Conservation (phyloP, 2,888 invertebrate species). For the Microdon myrmicae region DNA sequence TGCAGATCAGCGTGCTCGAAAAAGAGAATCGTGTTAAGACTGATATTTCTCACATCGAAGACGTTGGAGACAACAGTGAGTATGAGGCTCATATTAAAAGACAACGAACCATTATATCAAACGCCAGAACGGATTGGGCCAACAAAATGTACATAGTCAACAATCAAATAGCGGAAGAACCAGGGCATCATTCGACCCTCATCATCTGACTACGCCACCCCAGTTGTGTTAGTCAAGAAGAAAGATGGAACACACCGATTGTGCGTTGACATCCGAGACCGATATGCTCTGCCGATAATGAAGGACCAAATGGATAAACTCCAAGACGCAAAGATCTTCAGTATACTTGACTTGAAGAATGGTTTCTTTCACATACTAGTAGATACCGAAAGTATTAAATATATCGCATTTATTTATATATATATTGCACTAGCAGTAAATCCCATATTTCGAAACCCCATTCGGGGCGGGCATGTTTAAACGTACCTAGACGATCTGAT, state of each 20-base stretch:
- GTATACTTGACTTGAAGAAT: slow-evolving; percentile 50
- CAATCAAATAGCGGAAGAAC: slow-evolving; percentile 36
- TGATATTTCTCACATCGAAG: no score
- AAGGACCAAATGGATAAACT: slow-evolving; percentile 48
- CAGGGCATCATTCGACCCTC: slow-evolving; percentile 29
- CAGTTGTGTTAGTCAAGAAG: slow-evolving; percentile 18
- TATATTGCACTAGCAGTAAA: no score
- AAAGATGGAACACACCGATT: slow-evolving; percentile 28
- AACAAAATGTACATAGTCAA: slow-evolving; percentile 27
- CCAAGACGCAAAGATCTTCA: slow-evolving; percentile 39
- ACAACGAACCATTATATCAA: no score
- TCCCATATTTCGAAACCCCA: no score
- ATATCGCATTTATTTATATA: slow-evolving; percentile 22
- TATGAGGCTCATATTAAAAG: no score
- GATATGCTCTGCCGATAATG: slow-evolving; percentile 31
- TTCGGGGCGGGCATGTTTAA: no score
- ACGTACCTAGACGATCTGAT: no score
- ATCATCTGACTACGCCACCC: slow-evolving; percentile 41
- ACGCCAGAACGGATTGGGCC: no score
- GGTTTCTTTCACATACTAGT: slow-evolving; percentile 49
- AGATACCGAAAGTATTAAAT: slow-evolving; percentile 19
- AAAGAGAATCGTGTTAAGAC: no score
- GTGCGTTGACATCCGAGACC: slow-evolving; percentile 28
- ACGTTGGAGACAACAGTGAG: no score
- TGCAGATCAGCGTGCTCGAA: no score